Evolutionary conservation across 2,888 invertebrate genomes (phyloP), one percentile per base, ranked within the genome.

Genomic region (Beris morrisii): DNA sequence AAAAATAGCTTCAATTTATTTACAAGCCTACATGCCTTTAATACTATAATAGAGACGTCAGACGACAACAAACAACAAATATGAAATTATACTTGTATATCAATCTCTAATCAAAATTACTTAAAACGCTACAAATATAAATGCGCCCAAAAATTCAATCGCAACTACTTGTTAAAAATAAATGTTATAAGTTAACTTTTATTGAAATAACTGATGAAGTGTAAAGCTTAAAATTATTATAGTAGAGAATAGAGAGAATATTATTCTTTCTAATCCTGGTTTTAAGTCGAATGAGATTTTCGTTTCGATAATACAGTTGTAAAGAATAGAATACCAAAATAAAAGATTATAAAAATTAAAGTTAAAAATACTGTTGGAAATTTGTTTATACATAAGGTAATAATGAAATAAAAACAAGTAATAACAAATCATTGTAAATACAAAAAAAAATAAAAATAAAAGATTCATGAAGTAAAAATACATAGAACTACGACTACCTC

Each of bases 71-170:
- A 59, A 22, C 22, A 50, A n/a, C 38, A 61, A 50, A 4, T 50
- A 13, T 50, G 28, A 46, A 15, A 13, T 32, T 30, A 64, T 64
- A 22, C 12, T 13, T 50, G 54, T 45, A 46, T 28, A 52, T 50
- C 22, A 63, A 63, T 32, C 22, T 43, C 11, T 46, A 22, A 38
- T 12, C 32, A 44, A 53, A 46, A 48, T 44, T 65, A 65, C 56
- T 65, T 64, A 46, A 53, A 65, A 65, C 11, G 11, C 64, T 65
- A 65, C 64, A 52, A 2, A 50, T 48, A 66, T 56, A 63, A 58
- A 68, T 58, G 66, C 68, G 68, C 66, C 68, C 66, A 68, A 57
- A 68, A 68, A 55, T 58, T 69, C 69, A 69, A 69, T 69, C 69
- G 69, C 69, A 69, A 69, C 69, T 69, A 69, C 69, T 67, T 64